These are phyloP conservation scores for Marronus borbonicus DNA, from an alignment of 2,888 invertebrate species.

Conservation along the genomic window DNA sequence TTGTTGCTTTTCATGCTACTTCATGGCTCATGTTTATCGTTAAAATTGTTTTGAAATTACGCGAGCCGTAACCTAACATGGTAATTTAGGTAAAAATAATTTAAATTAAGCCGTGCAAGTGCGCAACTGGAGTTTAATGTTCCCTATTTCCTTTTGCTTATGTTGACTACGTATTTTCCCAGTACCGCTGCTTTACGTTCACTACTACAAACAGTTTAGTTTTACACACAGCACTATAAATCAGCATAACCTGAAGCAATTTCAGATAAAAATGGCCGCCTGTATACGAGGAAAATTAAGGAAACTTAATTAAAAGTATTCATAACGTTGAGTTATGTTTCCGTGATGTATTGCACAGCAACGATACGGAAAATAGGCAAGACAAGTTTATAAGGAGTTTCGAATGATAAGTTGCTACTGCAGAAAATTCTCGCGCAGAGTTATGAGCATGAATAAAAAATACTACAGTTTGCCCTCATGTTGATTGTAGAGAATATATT, in stretches of 20 bases:
- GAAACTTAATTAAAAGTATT: conserved; percentile 53
- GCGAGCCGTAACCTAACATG: background rate
- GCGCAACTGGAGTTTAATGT: conserved; percentile 18
- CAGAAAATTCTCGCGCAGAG: background rate
- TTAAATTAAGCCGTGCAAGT: conserved; percentile 19
- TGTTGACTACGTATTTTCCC: background rate
- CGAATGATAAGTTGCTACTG: conserved; percentile 38
- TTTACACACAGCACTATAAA: conserved; percentile 47
- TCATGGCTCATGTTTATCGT: background rate
- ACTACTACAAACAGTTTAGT: conserved; percentile 41
- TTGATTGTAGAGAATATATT: background rate
- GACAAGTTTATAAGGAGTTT: conserved; percentile 21
- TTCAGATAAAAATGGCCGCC: conserved; percentile 46
- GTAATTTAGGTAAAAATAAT: conserved; percentile 8
- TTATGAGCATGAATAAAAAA: background rate
- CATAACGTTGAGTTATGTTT: conserved; percentile 51
- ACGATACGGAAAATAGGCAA: conserved; percentile 16
- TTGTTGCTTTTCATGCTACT: background rate
- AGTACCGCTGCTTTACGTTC: background rate
- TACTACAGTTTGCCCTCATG: background rate
- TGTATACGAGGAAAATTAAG: conserved; percentile 45
- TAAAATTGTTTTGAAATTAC: conserved; percentile 1
- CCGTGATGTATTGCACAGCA: conserved; percentile 25
- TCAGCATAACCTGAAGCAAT: conserved; percentile 48
- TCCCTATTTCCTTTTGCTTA: conserved; percentile 5